Evolutionary conservation across 1,140 invertebrate species (phyloP).

Genomic region (Trichonephila clavata): DNA sequence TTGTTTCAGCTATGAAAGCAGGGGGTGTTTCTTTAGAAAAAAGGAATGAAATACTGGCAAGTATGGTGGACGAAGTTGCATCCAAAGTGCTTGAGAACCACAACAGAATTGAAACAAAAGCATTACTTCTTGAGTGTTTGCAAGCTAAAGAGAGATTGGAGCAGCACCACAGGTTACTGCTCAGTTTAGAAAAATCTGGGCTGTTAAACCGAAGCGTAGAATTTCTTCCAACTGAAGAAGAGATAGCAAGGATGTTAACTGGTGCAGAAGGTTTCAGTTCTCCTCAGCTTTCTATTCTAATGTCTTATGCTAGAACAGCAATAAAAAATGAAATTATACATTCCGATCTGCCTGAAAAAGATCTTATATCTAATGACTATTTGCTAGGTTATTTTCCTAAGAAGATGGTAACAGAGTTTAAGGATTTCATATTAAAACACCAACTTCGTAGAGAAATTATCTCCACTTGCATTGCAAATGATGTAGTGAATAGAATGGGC

Average conservation of each 20-base stretch:
- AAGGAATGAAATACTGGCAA: too few species aligned
- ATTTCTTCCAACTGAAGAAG: not conserved
- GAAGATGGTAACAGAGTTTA: slow-evolving; percentile 1
- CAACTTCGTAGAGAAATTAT: slow-evolving; percentile 24
- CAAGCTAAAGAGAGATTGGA: too few species aligned
- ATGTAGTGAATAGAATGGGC: slow-evolving; percentile 22
- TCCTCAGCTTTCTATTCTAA: slow-evolving; percentile 10
- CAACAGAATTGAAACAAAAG: too few species aligned
- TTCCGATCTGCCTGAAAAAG: slow-evolving; percentile 5
- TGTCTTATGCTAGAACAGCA: slow-evolving; percentile 13
- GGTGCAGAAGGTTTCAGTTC: slow-evolving; percentile 20
- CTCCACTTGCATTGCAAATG: slow-evolving; percentile 15
- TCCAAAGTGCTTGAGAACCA: too few species aligned
- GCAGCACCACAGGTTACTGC: too few species aligned
- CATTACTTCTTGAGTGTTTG: too few species aligned
- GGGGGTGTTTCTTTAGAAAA: too few species aligned
- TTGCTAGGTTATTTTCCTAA: slow-evolving; percentile 24
- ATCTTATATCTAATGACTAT: slow-evolving; percentile 9
- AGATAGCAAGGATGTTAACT: slow-evolving; percentile 23
- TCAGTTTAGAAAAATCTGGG: too few species aligned
- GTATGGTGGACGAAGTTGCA: too few species aligned
- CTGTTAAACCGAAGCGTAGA: too few species aligned
- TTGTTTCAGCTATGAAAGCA: too few species aligned
- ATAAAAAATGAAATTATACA: slow-evolving; percentile 27
- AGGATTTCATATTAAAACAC: slow-evolving; percentile 25